These are phyloP conservation scores for Lampris incognitus DNA, from an alignment of 2,113 vertebrate species.

Conservation along the genomic window DNA sequence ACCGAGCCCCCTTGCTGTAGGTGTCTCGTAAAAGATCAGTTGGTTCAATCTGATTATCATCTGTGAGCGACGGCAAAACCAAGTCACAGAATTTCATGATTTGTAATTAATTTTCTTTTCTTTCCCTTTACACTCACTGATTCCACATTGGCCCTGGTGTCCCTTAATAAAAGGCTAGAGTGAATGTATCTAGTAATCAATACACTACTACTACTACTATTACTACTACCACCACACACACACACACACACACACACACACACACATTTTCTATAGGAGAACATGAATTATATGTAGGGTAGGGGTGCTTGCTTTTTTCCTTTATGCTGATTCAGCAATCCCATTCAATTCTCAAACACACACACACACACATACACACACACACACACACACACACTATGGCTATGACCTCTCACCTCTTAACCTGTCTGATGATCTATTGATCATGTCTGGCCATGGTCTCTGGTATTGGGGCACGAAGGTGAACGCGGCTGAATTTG, in stretches of 20 bases:
- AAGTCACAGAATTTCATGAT: conserved; percentile 40
- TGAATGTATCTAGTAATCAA: conserved; percentile 32
- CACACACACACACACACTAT: neutral
- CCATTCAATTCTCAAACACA: conserved; percentile 4
- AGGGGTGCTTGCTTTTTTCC: conserved; percentile 30
- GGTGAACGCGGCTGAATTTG: conserved; percentile 20
- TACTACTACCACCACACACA: conserved; percentile 5
- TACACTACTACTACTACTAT: neutral
- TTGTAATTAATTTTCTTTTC: conserved; percentile 27
- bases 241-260: neutral
- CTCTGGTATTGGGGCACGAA: conserved; percentile 24
- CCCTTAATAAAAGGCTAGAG: neutral
- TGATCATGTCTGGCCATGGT: conserved; percentile 68
- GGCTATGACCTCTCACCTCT: conserved; percentile 55
- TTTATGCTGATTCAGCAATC: conserved; percentile 45
- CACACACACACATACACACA: conserved; percentile 8
- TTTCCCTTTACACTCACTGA: conserved; percentile 21
- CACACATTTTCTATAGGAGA: conserved; percentile 6
- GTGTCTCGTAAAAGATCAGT: conserved; percentile 57
- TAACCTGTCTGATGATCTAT: conserved; percentile 70
- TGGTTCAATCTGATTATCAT: conserved; percentile 56
- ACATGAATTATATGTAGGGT: conserved; percentile 53
- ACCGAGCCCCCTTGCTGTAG: conserved; percentile 50
- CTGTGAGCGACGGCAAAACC: conserved; percentile 62
- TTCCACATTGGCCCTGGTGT: conserved; percentile 62